Evolutionary conservation across 92 coral and sea anemone species (phyloP).

Genomic region (Paragorgia papillata): DNA sequence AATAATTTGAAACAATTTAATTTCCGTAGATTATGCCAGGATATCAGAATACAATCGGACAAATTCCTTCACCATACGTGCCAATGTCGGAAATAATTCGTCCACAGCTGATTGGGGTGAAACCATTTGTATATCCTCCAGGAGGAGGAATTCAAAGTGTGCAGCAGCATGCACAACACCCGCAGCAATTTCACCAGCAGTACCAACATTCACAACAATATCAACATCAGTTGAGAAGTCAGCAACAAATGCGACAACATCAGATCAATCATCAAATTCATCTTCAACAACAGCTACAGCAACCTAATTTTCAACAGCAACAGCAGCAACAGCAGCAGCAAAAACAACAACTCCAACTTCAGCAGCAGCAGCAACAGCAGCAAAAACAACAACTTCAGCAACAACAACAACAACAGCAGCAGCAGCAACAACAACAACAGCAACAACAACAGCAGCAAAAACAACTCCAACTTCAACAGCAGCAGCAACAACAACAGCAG

Average conservation of each 20-base stretch:
- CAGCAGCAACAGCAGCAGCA: neutral
- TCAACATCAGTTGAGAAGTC: conserved; percentile 22
- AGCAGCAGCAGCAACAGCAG: conserved; percentile 18
- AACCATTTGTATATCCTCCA: conserved; percentile 35
- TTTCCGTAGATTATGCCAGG: conserved; percentile 15
- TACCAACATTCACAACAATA: neutral
- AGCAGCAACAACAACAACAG: neutral
- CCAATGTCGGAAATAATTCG: conserved; percentile 35
- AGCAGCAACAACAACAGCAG: neutral
- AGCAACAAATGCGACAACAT: conserved; percentile 3
- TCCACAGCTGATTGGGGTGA: conserved; percentile 38
- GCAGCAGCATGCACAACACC: conserved; percentile 4
- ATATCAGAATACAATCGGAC: conserved; percentile 19
- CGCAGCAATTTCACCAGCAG: conserved; percentile 26
- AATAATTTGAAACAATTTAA: too few species aligned
- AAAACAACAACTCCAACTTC: conserved; percentile 3
- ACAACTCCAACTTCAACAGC: neutral
- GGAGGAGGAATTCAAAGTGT: neutral
- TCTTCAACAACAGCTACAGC: neutral
- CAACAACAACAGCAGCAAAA: neutral
- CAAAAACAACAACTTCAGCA: conserved; percentile 25
- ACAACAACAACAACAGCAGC: conserved; percentile 14
- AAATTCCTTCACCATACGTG: conserved; percentile 7
- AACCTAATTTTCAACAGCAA: neutral
- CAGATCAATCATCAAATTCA: neutral